A percentile compares a stretch with the other conserved stretches of the same genome.
Conservation (phyloP, 2,888 invertebrate species). For the Eupeodes luniger region DNA sequence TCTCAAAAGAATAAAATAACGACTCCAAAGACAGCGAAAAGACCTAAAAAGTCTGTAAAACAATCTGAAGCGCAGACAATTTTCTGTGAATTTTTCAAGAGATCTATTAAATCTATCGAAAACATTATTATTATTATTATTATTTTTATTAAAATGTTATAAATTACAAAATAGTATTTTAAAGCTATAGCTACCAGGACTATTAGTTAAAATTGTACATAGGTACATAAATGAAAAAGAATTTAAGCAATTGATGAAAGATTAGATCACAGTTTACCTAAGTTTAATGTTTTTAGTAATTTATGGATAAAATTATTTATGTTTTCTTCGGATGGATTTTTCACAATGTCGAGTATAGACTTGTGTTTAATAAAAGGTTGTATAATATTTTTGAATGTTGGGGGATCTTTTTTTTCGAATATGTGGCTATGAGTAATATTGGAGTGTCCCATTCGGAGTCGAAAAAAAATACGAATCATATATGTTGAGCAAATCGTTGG, state of each 20-base stretch:
- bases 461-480: too few relatives aligned
- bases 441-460: not conserved
- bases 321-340: not conserved
- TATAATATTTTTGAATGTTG: not conserved
- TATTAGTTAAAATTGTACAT: not conserved
- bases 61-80: too few relatives aligned
- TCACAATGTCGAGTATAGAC: not conserved
- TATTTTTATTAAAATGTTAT: too few relatives aligned
- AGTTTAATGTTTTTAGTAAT: not conserved
- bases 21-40: too few relatives aligned
- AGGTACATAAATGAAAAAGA: not conserved
- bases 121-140: too few relatives aligned
- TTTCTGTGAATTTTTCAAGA: too few relatives aligned
- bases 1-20: too few relatives aligned
- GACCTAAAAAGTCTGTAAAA: too few relatives aligned
- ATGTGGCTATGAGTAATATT: not conserved
- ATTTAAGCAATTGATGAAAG: not conserved
- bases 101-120: too few relatives aligned
- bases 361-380: not conserved
- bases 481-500: not conserved
- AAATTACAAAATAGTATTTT: too few relatives aligned
- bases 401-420: not conserved
- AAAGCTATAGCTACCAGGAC: not conserved
- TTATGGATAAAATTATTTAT: not conserved
- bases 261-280: not conserved